Evolutionary conservation across 2,113 vertebrate genomes (phyloP), one percentile per base, ranked within the genome.

Genomic region (Recurvirostra avosetta): DNA sequence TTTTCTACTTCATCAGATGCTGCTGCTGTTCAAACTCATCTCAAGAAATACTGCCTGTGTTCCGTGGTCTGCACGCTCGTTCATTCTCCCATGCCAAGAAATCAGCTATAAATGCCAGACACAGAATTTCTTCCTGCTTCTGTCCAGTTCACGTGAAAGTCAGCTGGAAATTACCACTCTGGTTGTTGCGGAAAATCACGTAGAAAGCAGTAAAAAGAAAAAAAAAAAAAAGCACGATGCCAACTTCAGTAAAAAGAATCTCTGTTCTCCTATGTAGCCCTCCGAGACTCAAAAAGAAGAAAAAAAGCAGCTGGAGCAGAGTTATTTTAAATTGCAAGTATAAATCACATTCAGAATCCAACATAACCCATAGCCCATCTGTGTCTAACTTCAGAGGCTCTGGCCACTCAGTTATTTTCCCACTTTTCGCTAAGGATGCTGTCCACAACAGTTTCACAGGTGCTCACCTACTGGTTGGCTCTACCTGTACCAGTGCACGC

Each of bases 1-100:
- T 97, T 96, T 96, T 79, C 81, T 36, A 90, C 87, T 95, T 75
- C 86, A 92, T 96, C 93, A 92, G 90, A 97, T 92, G 86, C 90
- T 96, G 77, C 75, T 87, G 88, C 91, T 94, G 74, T 91, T 94
- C 72, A 94, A 95, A 91, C 34, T 79, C 82, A 83, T 95, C 94
- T 94, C 72, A 86, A 87, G 94, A 96, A 97, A 96, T 49, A 87
- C 80, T 91, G 94, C 92, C 88, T 93, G 94, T 96, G 92, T 96
- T 97, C n/a, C n/a, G 11, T 7, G 49, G 92, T 79, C 81, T 96
- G 80, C 86, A 87, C 9, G 10, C 41, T 87, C 56, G 56, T 83
- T 76, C 80, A 88, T 82, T 96, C 96, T 97, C 92, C 94, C 96
- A 86, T 96, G 97, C 94, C 93, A 95, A 94, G 87, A 92, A 96